Evolutionary conservation across 1,140 invertebrate genomes (phyloP).

Genomic region (Meloidogyne hapla): DNA sequence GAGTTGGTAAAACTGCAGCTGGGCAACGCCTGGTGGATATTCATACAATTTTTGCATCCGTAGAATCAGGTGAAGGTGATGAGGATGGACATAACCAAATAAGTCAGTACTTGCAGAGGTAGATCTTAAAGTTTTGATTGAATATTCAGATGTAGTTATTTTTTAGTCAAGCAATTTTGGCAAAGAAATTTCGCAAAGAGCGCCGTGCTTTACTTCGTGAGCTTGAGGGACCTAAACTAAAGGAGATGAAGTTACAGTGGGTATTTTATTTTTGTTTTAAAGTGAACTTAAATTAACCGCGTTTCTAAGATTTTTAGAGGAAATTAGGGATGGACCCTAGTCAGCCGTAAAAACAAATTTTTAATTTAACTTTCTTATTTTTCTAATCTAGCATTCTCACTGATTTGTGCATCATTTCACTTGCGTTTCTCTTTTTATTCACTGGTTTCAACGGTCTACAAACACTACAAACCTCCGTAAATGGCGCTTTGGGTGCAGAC

Average conservation of each 20-base stretch:
- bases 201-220: conserved; percentile 49
- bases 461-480: conserved; percentile 72
- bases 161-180: conserved; percentile 54
- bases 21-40: conserved; percentile 52
- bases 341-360: conserved; percentile 71
- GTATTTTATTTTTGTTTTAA: neutral
- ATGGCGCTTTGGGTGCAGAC: conserved; percentile 60
- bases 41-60: conserved; percentile 50
- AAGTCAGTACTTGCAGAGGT: conserved; percentile 42
- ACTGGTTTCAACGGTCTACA: conserved; percentile 86
- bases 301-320: conserved; percentile 16
- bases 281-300: no score
- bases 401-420: conserved; percentile 73
- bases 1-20: neutral
- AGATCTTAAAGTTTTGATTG: neutral
- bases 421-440: conserved; percentile 87
- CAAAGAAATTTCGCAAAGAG: conserved; percentile 58
- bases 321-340: conserved; percentile 56
- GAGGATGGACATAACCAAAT: conserved; percentile 48
- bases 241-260: conserved; percentile 40
- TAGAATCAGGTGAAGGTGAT: conserved; percentile 40
- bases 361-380: conserved; percentile 61
- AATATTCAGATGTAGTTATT: conserved; percentile 29
- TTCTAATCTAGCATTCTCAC: conserved; percentile 14
- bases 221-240: conserved; percentile 39